Evolutionary conservation across 2,113 vertebrate species (phyloP).

Genomic region (Nyctibius bracteatus): DNA sequence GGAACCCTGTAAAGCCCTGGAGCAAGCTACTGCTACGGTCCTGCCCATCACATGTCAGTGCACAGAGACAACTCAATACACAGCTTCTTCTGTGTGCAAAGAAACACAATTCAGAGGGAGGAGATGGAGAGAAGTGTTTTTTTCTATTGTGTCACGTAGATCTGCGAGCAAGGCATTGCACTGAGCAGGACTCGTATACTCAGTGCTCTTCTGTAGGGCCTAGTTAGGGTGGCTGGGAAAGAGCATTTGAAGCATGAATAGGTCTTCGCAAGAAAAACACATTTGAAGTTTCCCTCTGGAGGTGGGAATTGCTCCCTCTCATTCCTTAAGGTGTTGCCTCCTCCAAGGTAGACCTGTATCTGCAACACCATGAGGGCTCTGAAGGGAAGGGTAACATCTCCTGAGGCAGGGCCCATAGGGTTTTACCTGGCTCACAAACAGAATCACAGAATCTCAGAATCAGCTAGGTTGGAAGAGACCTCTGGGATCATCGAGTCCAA

Average conservation of each 20-base stretch:
- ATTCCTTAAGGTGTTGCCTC: not conserved
- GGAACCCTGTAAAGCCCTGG: not conserved
- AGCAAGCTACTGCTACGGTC: fast-evolving
- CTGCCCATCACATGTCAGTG: not conserved
- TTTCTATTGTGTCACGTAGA: not conserved
- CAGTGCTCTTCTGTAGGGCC: not conserved
- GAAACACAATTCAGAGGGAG: not conserved
- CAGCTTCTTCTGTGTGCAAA: not conserved
- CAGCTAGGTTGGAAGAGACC: no score
- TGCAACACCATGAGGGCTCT: not conserved
- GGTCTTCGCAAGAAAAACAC: not conserved
- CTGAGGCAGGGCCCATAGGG: not conserved
- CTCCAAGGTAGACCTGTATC: not conserved
- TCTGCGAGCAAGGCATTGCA: not conserved
- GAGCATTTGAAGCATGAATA: not conserved
- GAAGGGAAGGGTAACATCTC: not conserved
- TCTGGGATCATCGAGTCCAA: no score
- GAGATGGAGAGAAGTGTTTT: not conserved
- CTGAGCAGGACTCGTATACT: not conserved
- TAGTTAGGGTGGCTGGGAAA: not conserved
- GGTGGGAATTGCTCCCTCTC: not conserved
- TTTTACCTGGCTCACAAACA: not conserved
- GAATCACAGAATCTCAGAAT: no score
- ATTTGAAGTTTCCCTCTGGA: not conserved
- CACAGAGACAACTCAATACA: not conserved